Evolutionary conservation across 2,888 invertebrate species (phyloP), one percentile per base, ranked within the genome.

Genomic region (Ptychoptera albimana): DNA sequence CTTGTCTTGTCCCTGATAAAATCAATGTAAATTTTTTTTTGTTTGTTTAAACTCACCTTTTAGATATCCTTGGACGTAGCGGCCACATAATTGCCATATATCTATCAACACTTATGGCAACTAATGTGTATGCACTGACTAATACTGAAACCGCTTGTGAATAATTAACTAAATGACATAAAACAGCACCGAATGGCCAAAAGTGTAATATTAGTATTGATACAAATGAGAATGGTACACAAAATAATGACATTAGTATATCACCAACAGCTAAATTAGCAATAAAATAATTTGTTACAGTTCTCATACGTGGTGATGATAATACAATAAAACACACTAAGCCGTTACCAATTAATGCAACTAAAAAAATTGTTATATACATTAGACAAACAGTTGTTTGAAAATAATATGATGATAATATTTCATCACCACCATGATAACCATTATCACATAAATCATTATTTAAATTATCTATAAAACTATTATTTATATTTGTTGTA

Each of bases 51-150:
- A 23, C 58, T 58, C 52, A 65, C 65, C 72, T 73, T 57, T 82
- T 83, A 15, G 84, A 80, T 57, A 89, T 73, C 36, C 88, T 71
- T 1, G 87, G 88, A 52, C 79, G 73, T 44, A 93, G 61, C 0
- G 92, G 92, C 69, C 85, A 82, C 75, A 91, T 81, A 48, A 93
- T 91, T 42, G 87, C 88, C 61, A 87, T 79, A 58, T 87, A 93
- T 13, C 91, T 75, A 66, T 93, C 92, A 44, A 88, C 75, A 51
- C 89, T 88, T 58, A 93, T 88, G 34, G 89, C 89, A 30, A 93
- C 79, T 54, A 93, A 63, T 0, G 92, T 92, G 60, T 91, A 92
- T 2, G 91, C 87, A 58, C 86, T 86, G 47, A 91, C 83, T 51
- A 83, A 70, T 49, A 83, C 86, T 10, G 83, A 82, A 39, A 83